These are phyloP conservation scores for Neotoxoptera formosana DNA, from an alignment of 1,140 invertebrate species.

Conservation along the genomic window DNA sequence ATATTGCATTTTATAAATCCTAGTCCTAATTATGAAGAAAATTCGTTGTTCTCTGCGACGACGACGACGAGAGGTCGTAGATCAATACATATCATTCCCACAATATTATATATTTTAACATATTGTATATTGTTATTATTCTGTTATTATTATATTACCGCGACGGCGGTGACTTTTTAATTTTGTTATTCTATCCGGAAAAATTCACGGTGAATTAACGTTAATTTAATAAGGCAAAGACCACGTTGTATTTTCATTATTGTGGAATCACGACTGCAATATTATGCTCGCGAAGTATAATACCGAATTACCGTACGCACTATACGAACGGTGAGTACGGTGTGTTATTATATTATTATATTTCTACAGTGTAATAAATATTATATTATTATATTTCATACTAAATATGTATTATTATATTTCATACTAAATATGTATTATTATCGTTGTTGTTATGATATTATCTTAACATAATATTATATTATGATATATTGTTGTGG, in stretches of 20 bases:
- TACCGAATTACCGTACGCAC: background rate
- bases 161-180: background rate
- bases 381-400: background rate
- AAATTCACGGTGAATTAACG: background rate
- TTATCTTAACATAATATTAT: background rate
- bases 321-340: background rate
- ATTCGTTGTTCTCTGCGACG: background rate
- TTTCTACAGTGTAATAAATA: conserved; percentile 15
- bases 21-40: background rate
- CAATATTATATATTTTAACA: background rate
- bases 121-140: background rate
- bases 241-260: background rate
- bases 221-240: background rate
- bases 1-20: background rate
- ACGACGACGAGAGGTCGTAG: background rate
- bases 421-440: background rate
- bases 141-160: background rate
- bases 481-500: conserved; percentile 9
- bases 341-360: background rate
- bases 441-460: background rate
- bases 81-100: background rate
- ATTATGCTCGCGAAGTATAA: background rate
- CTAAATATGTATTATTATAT: background rate
- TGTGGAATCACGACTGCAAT: background rate
- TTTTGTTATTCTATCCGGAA: background rate